These are phyloP conservation scores for Labia minor DNA, from an alignment of 2,888 invertebrate genomes.

Conservation along the genomic window DNA sequence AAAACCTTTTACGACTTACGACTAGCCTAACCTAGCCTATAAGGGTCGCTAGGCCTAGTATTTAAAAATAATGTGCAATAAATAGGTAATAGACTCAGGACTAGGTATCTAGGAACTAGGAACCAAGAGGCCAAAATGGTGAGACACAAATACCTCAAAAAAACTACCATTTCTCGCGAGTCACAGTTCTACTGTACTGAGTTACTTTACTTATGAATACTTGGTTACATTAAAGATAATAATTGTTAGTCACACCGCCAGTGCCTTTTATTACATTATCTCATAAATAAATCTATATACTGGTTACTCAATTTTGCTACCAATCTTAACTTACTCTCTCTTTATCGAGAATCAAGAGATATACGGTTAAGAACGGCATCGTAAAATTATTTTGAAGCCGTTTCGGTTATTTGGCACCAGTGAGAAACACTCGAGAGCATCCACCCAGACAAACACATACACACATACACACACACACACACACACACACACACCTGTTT, in stretches of 20 bases:
- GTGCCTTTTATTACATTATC: not conserved
- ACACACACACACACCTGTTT: too few relatives aligned
- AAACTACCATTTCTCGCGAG: not conserved
- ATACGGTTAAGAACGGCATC: too few relatives aligned
- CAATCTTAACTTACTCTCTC: too few relatives aligned
- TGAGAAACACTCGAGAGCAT: too few relatives aligned
- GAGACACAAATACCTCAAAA: slow-evolving; percentile 13
- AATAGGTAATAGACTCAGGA: not conserved
- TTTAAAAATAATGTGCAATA: not conserved
- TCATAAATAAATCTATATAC: not conserved
- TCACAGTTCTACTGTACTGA: slow-evolving; percentile 1
- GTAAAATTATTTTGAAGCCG: too few relatives aligned
- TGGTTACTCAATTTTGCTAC: not conserved
- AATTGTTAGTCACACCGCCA: slow-evolving; percentile 13
- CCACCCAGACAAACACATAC: too few relatives aligned
- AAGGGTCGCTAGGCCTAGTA: not conserved
- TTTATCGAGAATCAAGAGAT: too few relatives aligned
- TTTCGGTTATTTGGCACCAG: too few relatives aligned
- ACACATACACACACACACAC: too few relatives aligned
- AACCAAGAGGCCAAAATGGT: slow-evolving; percentile 13
- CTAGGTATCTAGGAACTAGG: not conserved
- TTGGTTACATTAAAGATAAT: not conserved
- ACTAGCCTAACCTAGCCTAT: slow-evolving; percentile 2
- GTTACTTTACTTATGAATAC: not conserved
- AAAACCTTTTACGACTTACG: not conserved